A percentile compares a stretch with the other conserved stretches of the same genome.
Evolutionary conservation across 2,113 vertebrate genomes (phyloP).

Genomic region (Phylloscopus trochilus): DNA sequence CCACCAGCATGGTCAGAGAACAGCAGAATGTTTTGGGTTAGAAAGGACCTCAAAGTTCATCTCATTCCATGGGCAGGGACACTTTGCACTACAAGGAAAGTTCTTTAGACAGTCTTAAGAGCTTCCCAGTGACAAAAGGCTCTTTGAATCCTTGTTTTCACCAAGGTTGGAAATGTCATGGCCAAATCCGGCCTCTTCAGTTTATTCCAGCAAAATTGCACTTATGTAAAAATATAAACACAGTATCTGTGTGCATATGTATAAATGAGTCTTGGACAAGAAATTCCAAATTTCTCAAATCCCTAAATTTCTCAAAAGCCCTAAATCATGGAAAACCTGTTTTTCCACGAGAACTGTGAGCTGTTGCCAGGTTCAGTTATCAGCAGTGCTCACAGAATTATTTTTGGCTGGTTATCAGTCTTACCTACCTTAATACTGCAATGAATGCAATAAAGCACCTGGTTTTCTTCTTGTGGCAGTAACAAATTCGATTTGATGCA

Average conservation of each 20-base stretch:
- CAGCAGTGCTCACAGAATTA: background rate
- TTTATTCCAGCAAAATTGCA: background rate
- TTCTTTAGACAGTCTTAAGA: background rate
- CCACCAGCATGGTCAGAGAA: background rate
- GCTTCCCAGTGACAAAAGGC: background rate
- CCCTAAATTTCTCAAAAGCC: background rate
- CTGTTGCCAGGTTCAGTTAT: background rate
- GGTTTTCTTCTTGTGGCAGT: background rate
- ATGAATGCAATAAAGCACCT: constrained; percentile 25
- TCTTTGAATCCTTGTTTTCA: background rate
- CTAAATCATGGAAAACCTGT: background rate
- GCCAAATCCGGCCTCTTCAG: background rate
- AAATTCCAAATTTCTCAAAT: background rate
- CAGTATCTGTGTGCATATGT: background rate
- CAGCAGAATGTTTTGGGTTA: background rate
- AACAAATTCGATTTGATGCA: background rate
- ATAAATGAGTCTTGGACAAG: background rate
- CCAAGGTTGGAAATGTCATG: background rate
- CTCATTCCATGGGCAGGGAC: background rate
- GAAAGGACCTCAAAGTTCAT: background rate
- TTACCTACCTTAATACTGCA: background rate
- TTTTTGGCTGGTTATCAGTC: constrained; percentile 21
- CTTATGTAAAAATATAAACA: background rate
- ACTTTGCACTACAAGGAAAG: too few relatives aligned
- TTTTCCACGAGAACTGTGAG: background rate